A percentile compares a stretch with the other conserved stretches of the same genome.
Conservation (phyloP, 2,113 vertebrate species). For the Dromaius novaehollandiae region DNA sequence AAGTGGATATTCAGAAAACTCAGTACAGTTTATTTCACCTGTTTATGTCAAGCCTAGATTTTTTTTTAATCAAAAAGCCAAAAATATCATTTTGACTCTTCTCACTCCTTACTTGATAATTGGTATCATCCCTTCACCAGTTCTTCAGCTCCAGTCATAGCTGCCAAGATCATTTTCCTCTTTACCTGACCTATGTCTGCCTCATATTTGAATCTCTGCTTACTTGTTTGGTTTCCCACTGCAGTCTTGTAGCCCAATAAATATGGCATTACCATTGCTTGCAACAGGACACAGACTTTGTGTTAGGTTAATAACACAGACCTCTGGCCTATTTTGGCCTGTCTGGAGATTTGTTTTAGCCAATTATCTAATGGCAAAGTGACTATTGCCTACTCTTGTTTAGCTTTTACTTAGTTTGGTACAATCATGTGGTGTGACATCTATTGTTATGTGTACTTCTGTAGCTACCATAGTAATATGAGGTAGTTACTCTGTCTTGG, state of each 20-base stretch:
- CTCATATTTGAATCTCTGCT: neutral
- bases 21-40: neutral
- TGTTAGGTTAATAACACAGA: neutral
- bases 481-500: neutral
- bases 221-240: neutral
- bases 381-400: neutral
- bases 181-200: neutral
- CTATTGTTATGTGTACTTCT: neutral
- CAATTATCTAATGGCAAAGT: neutral
- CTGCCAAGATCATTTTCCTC: neutral
- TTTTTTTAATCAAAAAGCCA: neutral
- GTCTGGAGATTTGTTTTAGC: neutral
- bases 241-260: fast-evolving
- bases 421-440: neutral
- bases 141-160: neutral
- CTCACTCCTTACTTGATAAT: neutral
- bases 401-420: neutral
- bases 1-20: neutral
- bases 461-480: neutral
- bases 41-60: neutral
- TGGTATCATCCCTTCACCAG: neutral
- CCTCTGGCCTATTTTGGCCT: neutral
- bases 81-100: neutral
- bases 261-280: neutral
- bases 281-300: neutral